Base-by-base conservation (phyloP, 2,888 invertebrate genomes). In the Pseudeuparius sepicola region DNA sequence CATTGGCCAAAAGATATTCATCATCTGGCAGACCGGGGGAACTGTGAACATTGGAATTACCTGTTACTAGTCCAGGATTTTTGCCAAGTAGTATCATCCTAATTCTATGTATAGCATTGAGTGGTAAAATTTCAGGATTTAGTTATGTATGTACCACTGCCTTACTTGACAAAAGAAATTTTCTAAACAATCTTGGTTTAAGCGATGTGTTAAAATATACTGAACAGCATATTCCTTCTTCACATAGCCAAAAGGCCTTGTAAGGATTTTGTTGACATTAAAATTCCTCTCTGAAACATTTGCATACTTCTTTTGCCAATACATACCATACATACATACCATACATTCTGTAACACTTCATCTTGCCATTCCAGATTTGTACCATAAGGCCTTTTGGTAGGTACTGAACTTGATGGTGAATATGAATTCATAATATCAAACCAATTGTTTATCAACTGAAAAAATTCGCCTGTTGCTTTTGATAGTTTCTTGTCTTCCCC, bases 381-480 rank as follows among this genome's bases (percentile, higher is more conserved):
- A 13, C 45, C 43, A 42, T 46, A 47, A 9, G 44, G 42, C 30
- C n/a, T 36, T 42, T 48, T 48, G n/a, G 34, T 27, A 16, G 34
- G 28, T 4, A 46, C 20, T 5, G 32, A 16, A 17, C 34, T 26
- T 15, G 18, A 14, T 20, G 39, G 30, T 16, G 34, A 35, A 14
- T 42, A 47, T 2, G 40, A 41, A 36, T 53, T 49, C 35, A 49
- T 39, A 2, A 53, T 18, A 35, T 51, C 49, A 38, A 51, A 52
- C 53, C 53, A 53, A n/a, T 25, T 28, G 36, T 49, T 52, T 1
- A 50, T 39, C 16, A 41, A 6, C 20, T 46, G 41, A 14, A 50
- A 39, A 39, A 52, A 52, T 16, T 48, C 38, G 6, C 43, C 50
- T n/a, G 41, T 39, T 12, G 37, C 24, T 24, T 6, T 17, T 3